A percentile compares a stretch with the other conserved stretches of the same genome.
These are phyloP conservation scores for Brevipalpus yothersi DNA, from an alignment of 1,140 invertebrate species.

Conservation along the genomic window DNA sequence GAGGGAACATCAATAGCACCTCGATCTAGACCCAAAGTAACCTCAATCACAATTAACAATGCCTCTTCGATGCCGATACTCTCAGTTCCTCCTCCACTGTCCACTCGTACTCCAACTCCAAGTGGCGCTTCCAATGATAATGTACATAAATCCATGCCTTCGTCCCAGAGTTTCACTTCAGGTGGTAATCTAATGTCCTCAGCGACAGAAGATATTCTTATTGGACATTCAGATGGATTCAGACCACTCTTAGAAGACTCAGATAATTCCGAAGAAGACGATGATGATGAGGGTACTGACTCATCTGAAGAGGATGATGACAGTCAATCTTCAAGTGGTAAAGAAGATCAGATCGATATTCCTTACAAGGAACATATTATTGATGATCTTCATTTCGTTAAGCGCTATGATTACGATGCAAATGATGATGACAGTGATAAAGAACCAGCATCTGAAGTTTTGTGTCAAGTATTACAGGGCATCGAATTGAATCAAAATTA, in stretches of 20 bases:
- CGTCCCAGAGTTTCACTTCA: background rate
- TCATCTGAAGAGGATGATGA: background rate
- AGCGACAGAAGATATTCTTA: slow-evolving; percentile 20
- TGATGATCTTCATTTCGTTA: background rate
- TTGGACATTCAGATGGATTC: slow-evolving; percentile 52
- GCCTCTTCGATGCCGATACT: slow-evolving; percentile 9
- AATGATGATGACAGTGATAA: background rate
- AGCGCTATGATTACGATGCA: background rate
- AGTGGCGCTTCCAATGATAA: background rate
- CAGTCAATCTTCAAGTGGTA: background rate
- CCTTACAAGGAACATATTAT: background rate
- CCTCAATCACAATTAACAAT: background rate
- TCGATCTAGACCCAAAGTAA: slow-evolving; percentile 46
- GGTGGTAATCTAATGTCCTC: background rate
- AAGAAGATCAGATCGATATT: background rate
- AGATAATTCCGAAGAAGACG: slow-evolving; percentile 11
- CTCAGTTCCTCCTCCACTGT: background rate
- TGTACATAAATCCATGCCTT: background rate
- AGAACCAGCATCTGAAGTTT: slow-evolving; percentile 5
- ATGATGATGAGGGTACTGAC: background rate
- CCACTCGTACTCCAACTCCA: background rate
- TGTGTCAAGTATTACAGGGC: slow-evolving; percentile 1
- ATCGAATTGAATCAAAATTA: background rate
- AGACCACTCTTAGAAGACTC: slow-evolving; percentile 48
- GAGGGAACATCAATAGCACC: slow-evolving; percentile 33